These are phyloP conservation scores for Dicycla oo DNA, from an alignment of 2,888 invertebrate species.

Conservation along the genomic window DNA sequence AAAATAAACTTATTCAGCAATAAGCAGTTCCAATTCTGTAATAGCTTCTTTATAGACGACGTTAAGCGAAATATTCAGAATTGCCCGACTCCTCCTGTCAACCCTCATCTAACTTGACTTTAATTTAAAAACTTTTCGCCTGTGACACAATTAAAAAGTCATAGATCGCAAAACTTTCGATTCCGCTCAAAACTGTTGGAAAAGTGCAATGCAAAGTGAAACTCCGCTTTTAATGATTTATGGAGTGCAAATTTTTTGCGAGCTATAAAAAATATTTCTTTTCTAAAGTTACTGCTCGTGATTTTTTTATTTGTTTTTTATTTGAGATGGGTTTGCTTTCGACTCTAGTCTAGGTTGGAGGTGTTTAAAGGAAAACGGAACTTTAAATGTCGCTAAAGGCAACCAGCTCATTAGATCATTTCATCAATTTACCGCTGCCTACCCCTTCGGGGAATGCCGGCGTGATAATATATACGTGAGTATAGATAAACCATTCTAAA, in stretches of 20 bases:
- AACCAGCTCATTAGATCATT: neutral
- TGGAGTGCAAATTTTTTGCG: neutral
- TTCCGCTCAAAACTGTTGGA: constrained; percentile 23
- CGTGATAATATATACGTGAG: neutral
- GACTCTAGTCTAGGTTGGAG: no score
- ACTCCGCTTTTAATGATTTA: constrained; percentile 20
- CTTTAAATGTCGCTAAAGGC: neutral
- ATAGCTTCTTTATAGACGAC: neutral
- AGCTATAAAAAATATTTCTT: neutral
- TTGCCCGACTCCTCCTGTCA: neutral
- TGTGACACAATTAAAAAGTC: constrained; percentile 39
- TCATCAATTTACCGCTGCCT: no score
- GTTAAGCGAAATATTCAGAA: neutral
- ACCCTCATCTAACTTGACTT: constrained; percentile 39
- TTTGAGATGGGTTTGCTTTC: no score
- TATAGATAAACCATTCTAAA: no score
- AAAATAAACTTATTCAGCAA: neutral
- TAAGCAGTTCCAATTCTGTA: neutral
- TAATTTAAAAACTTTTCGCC: constrained; percentile 52
- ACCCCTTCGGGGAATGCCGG: neutral
- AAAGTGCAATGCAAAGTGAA: constrained; percentile 44
- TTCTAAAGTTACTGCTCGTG: neutral
- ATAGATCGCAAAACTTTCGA: constrained; percentile 45
- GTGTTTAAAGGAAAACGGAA: no score
- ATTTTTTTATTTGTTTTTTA: no score